Evolutionary conservation across 2,888 invertebrate genomes (phyloP).

Genomic region (Polyommatus icarus): DNA sequence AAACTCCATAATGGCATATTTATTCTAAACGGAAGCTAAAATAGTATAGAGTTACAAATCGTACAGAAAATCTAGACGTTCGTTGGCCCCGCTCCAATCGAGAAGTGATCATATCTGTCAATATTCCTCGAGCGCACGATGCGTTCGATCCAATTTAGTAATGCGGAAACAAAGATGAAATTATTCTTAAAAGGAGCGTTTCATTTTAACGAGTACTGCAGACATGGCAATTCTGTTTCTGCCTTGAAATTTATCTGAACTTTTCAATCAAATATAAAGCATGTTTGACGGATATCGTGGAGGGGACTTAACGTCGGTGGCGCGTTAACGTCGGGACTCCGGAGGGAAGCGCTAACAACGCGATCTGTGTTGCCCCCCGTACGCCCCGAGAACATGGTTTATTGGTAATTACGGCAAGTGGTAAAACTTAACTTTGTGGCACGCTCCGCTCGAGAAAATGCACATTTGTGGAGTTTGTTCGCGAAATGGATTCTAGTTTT

Average conservation of each 20-base stretch:
- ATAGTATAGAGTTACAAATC: constrained; percentile 74
- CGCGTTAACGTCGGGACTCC: constrained; percentile 57
- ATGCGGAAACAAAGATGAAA: constrained; percentile 49
- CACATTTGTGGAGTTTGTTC: constrained; percentile 69
- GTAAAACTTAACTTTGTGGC: constrained; percentile 69
- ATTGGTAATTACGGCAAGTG: constrained; percentile 73
- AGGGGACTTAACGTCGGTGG: constrained; percentile 65
- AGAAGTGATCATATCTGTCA: constrained; percentile 80
- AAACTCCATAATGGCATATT: constrained; percentile 71
- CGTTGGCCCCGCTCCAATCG: constrained; percentile 75
- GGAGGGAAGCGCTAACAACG: constrained; percentile 62
- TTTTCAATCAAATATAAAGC: constrained; percentile 76
- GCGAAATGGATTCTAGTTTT: constrained; percentile 74
- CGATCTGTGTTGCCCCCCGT: constrained; percentile 63
- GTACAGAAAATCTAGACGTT: constrained; percentile 72
- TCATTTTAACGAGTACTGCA: constrained; percentile 17
- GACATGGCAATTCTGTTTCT: background rate
- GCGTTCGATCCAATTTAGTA: constrained; percentile 59
- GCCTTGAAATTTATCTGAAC: constrained; percentile 65
- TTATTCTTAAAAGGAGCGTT: constrained; percentile 42
- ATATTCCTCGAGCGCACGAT: constrained; percentile 73
- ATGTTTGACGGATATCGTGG: background rate
- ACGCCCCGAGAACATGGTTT: constrained; percentile 64
- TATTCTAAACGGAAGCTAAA: constrained; percentile 75
- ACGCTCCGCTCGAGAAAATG: constrained; percentile 62